phyloP scores from a whole-genome alignment of 2,888 invertebrate species.

The Eupithecia pulchellata region DNA sequence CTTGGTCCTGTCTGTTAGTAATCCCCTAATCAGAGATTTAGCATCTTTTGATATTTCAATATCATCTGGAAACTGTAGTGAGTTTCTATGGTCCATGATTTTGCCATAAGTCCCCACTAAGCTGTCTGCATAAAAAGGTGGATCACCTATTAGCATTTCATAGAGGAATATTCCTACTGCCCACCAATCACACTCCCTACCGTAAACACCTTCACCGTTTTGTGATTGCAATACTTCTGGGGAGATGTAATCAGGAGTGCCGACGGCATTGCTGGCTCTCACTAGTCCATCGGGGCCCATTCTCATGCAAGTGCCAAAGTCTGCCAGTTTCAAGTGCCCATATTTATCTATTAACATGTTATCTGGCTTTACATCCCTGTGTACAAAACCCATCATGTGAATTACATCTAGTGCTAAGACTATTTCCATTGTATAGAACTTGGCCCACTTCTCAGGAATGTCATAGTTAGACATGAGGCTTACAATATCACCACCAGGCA shows the following conservation, averaged over 20 bases:
- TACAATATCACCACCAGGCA: constrained; percentile 99
- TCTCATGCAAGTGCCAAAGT: constrained; percentile 99
- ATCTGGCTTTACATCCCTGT: constrained; percentile 99
- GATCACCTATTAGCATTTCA: constrained; percentile 99
- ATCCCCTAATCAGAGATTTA: constrained; percentile 95
- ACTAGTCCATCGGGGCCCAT: constrained; percentile 98
- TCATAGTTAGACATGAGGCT: constrained; percentile 99
- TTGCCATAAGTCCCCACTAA: constrained; percentile 99
- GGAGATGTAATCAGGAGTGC: constrained; percentile 99
- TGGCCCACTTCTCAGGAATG: constrained; percentile 99
- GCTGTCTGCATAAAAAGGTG: constrained; percentile 99
- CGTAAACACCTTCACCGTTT: constrained; percentile 97
- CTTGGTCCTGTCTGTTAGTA: constrained; percentile 95
- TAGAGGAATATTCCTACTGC: constrained; percentile 99
- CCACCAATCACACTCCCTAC: constrained; percentile 99
- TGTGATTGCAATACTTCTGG: constrained; percentile 99
- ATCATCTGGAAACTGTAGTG: constrained; percentile 97
- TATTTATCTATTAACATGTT: constrained; percentile 98
- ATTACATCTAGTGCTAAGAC: constrained; percentile 99
- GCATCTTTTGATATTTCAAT: constrained; percentile 95
- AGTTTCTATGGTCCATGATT: constrained; percentile 99
- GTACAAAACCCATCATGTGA: constrained; percentile 98
- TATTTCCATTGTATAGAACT: constrained; percentile 99
- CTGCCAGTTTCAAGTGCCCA: constrained; percentile 99
- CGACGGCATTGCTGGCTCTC: constrained; percentile 98